Base-by-base conservation (phyloP, 2,113 vertebrate genomes). In the Galeopterus variegatus region DNA sequence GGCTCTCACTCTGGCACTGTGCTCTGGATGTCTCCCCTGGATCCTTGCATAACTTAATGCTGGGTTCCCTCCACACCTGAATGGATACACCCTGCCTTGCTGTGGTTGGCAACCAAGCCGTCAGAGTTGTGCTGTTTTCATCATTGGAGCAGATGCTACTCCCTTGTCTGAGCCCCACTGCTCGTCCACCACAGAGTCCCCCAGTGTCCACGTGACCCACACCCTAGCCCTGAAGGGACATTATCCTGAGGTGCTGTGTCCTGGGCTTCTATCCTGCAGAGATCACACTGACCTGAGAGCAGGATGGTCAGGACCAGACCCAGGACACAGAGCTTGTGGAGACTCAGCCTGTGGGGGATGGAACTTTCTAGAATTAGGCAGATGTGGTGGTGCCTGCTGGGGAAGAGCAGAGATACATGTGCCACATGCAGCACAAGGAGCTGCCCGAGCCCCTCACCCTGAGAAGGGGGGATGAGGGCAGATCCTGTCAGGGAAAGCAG, bases 391-490 rank as follows among this genome's bases (percentile, higher is more conserved):
- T 93, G 21, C 48, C 0, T 9, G 93, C 52, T 0, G 80, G 11
- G 1, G 93, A 95, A 31, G 73, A 92, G 33, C 83, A 96, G 52
- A 77, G 56, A n/a, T 98, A 96, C 31, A 95, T 8, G 87, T 98
- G 98, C 83, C 86, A 56, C 1, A 97, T 98, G 97, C 10, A 79
- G 0, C 99, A 99, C 48, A 41, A 62, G n/a, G 95, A 90, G 7
- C 93, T 97, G 41, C 41, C 41, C 41, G 41, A 41, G 41, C 41
- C 41, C 0, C 6, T 23, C 2, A 98, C 89, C 75, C 96, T 2
- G 18, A 82, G 12, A 81, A 48, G 67, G 58, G 23, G 15, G n/a
- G n/a, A 4, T 52, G 23, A 23, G 69, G 28, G 23, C 50, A 82
- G 94, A 58, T 14, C 6, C 15, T 52, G 7, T 19, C 14, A 79